Evolutionary conservation across 2,888 invertebrate species (phyloP).

Genomic region (Byasa hedistus): DNA sequence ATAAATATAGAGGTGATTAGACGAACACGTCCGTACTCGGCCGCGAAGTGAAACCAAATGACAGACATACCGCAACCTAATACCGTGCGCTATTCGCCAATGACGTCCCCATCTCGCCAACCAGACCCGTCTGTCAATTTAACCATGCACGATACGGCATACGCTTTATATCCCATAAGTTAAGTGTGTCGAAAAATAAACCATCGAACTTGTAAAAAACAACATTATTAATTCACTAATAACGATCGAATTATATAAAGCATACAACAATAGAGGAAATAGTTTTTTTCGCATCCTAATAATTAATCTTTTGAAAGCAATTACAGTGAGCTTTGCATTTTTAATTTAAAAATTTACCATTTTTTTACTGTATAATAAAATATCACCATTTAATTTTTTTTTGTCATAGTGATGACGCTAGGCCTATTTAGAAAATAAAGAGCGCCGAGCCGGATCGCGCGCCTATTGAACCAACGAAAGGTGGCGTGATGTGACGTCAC

Average conservation of each 20-base stretch:
- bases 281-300: no score
- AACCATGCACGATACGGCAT: slow-evolving; percentile 63
- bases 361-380: no score
- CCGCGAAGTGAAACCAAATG: slow-evolving; percentile 49
- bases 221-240: no score
- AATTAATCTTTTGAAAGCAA: no score
- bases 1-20: slow-evolving; percentile 38
- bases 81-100: slow-evolving; percentile 36
- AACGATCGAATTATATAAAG: no score
- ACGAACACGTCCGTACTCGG: slow-evolving; percentile 32
- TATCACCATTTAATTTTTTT: no score
- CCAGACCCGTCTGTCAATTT: slow-evolving; percentile 60
- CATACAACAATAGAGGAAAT: no score
- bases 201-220: no score
- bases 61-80: slow-evolving; percentile 38
- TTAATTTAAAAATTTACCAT: no score
- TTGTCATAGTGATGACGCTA: background rate
- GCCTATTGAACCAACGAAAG: slow-evolving; percentile 70
- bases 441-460: slow-evolving; percentile 66
- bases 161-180: slow-evolving; percentile 31
- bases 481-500: slow-evolving; percentile 80
- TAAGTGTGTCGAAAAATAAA: background rate
- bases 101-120: slow-evolving; percentile 52
- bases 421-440: slow-evolving; percentile 1
- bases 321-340: no score